phyloP scores from a whole-genome alignment of 2,113 vertebrate species.

The Okapia johnstoni region DNA sequence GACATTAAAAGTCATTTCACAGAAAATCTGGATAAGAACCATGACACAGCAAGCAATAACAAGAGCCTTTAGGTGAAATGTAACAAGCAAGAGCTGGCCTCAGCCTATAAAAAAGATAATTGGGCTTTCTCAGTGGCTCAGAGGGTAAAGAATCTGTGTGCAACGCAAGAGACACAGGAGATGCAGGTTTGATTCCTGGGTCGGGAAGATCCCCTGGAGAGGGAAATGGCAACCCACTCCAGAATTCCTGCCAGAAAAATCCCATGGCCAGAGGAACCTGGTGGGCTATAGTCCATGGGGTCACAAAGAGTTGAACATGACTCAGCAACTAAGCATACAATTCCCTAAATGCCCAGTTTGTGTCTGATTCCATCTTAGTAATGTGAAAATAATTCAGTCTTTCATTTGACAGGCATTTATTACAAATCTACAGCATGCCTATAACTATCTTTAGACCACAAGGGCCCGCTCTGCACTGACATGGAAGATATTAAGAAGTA shows the following conservation, averaged over 20 bases:
- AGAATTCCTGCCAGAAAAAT: background rate
- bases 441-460: background rate
- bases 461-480: background rate
- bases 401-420: background rate
- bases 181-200: background rate
- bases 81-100: background rate
- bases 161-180: background rate
- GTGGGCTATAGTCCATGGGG: background rate
- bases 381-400: background rate
- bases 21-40: background rate
- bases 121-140: background rate
- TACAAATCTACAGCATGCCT: background rate
- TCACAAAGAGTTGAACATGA: background rate
- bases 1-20: conserved; percentile 39
- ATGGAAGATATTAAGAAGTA: background rate
- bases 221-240: background rate
- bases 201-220: background rate
- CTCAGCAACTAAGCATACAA: background rate
- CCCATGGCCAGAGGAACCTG: background rate
- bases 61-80: background rate
- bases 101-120: background rate
- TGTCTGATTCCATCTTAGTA: background rate
- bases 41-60: background rate
- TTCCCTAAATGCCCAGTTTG: background rate
- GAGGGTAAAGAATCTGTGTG: background rate